phyloP scores from a whole-genome alignment of 2,797 vertebrate species.

The Crenichthys baileyi region DNA sequence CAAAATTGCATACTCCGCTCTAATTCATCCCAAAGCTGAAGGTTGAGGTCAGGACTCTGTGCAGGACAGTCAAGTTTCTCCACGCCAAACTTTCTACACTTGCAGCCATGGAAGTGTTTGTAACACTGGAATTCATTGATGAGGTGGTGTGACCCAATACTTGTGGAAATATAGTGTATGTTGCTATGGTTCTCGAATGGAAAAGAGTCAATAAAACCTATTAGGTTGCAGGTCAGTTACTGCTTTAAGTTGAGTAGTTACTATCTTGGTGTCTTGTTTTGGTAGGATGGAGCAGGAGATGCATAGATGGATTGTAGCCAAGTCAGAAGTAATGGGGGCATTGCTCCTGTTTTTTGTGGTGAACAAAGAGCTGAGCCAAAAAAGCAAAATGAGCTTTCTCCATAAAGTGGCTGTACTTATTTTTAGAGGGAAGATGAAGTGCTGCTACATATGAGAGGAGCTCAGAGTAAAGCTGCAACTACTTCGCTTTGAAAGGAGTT shows the following conservation, averaged over 20 bases:
- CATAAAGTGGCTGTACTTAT: neutral
- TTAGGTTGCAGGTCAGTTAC: neutral
- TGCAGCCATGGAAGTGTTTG: too few relatives aligned
- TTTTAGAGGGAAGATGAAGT: neutral
- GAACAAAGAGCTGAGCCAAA: neutral
- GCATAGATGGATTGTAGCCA: neutral
- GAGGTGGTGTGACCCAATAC: too few relatives aligned
- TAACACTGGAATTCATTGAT: too few relatives aligned
- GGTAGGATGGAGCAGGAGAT: neutral
- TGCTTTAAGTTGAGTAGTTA: neutral
- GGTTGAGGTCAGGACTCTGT: too few relatives aligned
- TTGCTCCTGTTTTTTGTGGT: neutral
- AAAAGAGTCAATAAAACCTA: neutral
- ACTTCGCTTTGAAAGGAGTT: neutral
- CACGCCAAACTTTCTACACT: too few relatives aligned
- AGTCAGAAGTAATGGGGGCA: neutral
- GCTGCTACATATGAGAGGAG: neutral
- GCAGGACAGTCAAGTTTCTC: too few relatives aligned
- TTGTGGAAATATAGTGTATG: too few relatives aligned
- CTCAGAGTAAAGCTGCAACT: neutral
- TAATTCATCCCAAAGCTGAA: too few relatives aligned
- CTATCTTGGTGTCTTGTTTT: neutral
- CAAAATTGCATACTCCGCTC: too few relatives aligned
- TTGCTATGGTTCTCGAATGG: neutral
- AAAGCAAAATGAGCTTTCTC: neutral